Percentiles rank a stretch among this genome's conserved stretches.
Evolutionary conservation across 2,113 vertebrate genomes (phyloP).

Genomic region (Psittacula cyanocephala): DNA sequence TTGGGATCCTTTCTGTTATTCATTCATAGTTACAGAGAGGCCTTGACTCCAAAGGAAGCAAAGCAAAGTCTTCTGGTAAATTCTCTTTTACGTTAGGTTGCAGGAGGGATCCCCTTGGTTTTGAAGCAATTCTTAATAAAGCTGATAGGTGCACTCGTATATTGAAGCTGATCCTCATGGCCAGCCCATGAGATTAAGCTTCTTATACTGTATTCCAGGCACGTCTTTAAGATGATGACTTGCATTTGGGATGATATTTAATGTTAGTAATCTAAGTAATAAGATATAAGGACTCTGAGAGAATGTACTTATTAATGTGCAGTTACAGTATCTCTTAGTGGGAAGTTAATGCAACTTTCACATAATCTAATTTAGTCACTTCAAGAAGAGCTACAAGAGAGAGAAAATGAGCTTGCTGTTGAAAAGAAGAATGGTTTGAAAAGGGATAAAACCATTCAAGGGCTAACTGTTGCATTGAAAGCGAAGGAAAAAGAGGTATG

Average conservation of each 20-base stretch:
- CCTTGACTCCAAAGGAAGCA: background rate
- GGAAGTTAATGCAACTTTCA: slow-evolving; percentile 69
- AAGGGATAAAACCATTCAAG: slow-evolving; percentile 96
- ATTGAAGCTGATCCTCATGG: background rate
- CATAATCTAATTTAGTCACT: slow-evolving; percentile 80
- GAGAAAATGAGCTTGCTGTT: slow-evolving; percentile 81
- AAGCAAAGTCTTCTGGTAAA: background rate
- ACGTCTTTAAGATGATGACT: slow-evolving; percentile 35
- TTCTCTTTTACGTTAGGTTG: background rate
- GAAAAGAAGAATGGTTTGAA: slow-evolving; percentile 93
- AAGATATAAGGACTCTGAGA: slow-evolving; percentile 56
- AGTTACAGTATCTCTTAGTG: slow-evolving; percentile 64
- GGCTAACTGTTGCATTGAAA: slow-evolving; percentile 85
- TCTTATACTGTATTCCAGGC: background rate
- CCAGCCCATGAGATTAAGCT: background rate
- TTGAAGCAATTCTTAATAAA: slow-evolving; percentile 13
- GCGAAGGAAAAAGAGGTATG: slow-evolving; percentile 91
- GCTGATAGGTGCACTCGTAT: background rate
- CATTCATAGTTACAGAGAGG: background rate
- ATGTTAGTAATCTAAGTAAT: slow-evolving; percentile 45
- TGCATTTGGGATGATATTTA: slow-evolving; percentile 6
- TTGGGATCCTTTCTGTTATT: background rate
- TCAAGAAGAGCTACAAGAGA: slow-evolving; percentile 82
- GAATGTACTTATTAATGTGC: slow-evolving; percentile 57
- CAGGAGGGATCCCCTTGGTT: slow-evolving; percentile 5